phyloP scores from a whole-genome alignment of 1,140 invertebrate species.

The Prorops nasuta region DNA sequence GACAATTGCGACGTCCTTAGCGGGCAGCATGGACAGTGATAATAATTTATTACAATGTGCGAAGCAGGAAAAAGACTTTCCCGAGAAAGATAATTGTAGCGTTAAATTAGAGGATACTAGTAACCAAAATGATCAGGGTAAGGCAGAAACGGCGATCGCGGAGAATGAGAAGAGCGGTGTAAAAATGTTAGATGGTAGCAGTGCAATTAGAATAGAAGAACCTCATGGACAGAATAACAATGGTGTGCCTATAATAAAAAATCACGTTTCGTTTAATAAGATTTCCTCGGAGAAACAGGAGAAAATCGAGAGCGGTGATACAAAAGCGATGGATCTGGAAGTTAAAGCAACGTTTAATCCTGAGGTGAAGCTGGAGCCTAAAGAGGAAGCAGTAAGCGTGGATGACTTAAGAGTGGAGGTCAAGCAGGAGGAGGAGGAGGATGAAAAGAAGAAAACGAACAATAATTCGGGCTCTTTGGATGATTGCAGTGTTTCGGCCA shows the following conservation, averaged over 20 bases:
- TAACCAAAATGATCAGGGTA: conserved; percentile 35
- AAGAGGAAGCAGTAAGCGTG: conserved; percentile 36
- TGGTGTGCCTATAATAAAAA: conserved; percentile 51
- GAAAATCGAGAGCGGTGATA: conserved; percentile 13
- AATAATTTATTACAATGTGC: conserved; percentile 40
- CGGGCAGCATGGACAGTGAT: conserved; percentile 34
- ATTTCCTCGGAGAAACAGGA: conserved; percentile 36
- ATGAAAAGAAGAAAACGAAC: conserved; percentile 22
- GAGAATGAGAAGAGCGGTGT: conserved; percentile 20
- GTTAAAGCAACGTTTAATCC: conserved; percentile 24
- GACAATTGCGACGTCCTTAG: conserved; percentile 28
- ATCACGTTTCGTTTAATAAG: conserved; percentile 46
- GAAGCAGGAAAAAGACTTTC: conserved; percentile 30
- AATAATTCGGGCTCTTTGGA: too few relatives aligned
- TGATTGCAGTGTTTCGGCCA: conserved; percentile 19
- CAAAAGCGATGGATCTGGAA: conserved; percentile 17
- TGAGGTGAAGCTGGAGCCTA: conserved; percentile 35
- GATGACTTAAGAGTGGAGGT: conserved; percentile 48
- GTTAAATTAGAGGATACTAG: conserved; percentile 32
- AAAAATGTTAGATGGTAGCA: conserved; percentile 27
- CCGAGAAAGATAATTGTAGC: conserved; percentile 26
- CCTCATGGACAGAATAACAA: conserved; percentile 43
- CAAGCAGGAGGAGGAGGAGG: conserved; percentile 29
- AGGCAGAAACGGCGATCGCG: conserved; percentile 24
- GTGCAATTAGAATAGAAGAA: conserved; percentile 38